Evolutionary conservation across 2,797 vertebrate species (phyloP).

Genomic region (Rhinatrema bivittatum): DNA sequence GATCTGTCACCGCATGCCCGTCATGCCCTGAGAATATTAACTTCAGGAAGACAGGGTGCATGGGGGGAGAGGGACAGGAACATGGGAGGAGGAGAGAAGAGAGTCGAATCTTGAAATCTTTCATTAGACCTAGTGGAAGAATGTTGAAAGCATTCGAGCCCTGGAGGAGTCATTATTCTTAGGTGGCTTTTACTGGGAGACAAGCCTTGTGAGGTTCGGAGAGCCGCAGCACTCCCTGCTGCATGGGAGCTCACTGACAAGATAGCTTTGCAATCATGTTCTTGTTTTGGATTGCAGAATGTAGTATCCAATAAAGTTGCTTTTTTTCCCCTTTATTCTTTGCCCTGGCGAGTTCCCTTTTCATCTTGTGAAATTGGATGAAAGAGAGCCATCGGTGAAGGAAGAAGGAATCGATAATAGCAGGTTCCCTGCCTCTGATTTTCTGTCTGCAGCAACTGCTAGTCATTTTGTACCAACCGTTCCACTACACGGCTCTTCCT

Average conservation of each 20-base stretch:
- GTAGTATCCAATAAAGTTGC: too few species aligned
- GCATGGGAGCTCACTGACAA: constrained; percentile 17
- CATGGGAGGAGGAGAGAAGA: constrained; percentile 27
- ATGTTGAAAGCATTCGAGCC: constrained; percentile 41
- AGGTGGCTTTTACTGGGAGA: constrained; percentile 35
- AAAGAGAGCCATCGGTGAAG: too few species aligned
- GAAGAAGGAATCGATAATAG: too few species aligned
- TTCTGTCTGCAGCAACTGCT: too few species aligned
- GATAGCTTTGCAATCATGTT: constrained; percentile 12
- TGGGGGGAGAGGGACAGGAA: too few species aligned
- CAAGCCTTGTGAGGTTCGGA: constrained; percentile 20
- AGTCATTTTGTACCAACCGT: too few species aligned
- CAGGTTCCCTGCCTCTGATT: too few species aligned
- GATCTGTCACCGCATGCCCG: constrained; percentile 41
- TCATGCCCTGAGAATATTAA: constrained; percentile 38
- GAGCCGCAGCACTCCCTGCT: constrained; percentile 12
- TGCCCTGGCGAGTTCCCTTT: too few species aligned
- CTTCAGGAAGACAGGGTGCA: constrained; percentile 50
- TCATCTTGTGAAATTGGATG: too few species aligned
- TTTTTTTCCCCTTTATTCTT: too few species aligned
- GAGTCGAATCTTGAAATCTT: constrained; percentile 35
- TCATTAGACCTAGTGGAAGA: constrained; percentile 34
- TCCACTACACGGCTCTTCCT: too few species aligned
- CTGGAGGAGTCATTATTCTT: constrained; percentile 41
- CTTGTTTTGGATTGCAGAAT: too few species aligned